phyloP scores from a whole-genome alignment of 2,797 vertebrate species.

The Trachurus trachurus region DNA sequence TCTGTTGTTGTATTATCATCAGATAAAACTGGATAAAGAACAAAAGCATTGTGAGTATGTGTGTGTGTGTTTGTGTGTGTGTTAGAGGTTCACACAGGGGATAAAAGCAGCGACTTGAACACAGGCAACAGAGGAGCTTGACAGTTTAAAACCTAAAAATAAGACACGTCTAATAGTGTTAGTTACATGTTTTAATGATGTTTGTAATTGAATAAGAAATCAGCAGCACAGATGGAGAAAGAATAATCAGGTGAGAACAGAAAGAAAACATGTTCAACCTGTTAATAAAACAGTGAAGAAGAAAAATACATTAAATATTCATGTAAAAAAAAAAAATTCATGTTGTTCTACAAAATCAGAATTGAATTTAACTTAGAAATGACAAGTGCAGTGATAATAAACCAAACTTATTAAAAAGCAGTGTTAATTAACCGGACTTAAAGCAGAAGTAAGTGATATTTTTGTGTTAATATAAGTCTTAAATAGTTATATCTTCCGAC shows the following conservation, averaged over 20 bases:
- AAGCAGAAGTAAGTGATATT: too few relatives aligned
- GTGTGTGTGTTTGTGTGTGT: background rate
- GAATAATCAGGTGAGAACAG: background rate
- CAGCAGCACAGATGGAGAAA: background rate
- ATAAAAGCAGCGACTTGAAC: background rate
- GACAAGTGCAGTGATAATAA: too few relatives aligned
- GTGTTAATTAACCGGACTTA: too few relatives aligned
- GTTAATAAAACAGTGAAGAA: too few relatives aligned
- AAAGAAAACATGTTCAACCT: too few relatives aligned
- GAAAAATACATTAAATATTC: too few relatives aligned
- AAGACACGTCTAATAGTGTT: background rate
- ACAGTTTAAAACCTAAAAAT: background rate
- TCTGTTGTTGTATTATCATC: constrained; percentile 43
- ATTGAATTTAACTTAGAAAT: too few relatives aligned
- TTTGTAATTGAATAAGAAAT: constrained; percentile 1
- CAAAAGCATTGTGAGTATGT: constrained; percentile 4
- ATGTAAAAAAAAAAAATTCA: too few relatives aligned
- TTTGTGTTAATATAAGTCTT: too few relatives aligned
- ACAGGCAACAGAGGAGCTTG: background rate
- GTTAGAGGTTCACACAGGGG: background rate
- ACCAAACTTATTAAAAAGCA: too few relatives aligned
- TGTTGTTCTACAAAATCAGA: too few relatives aligned
- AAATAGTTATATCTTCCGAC: too few relatives aligned
- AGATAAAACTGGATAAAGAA: constrained; percentile 52
- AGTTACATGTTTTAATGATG: background rate